Base-by-base conservation (phyloP, 1,140 invertebrate genomes). In the Araneus ventricosus region DNA sequence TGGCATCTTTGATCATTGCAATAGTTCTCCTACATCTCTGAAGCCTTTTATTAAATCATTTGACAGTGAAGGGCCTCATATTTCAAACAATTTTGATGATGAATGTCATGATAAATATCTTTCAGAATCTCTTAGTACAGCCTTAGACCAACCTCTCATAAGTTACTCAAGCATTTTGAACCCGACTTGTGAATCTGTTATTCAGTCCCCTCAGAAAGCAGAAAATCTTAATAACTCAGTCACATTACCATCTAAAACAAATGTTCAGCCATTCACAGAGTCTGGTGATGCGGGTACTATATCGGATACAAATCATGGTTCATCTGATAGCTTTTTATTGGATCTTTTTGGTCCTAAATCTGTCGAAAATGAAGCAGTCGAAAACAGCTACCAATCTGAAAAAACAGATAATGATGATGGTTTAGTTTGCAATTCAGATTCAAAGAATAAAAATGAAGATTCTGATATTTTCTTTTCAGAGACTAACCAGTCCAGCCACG, bases 331-430 rank as follows among this genome's bases (percentile, higher is more conserved):
- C 61, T 93, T 93, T 80, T 22, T 93, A n/a, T 37, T 88, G 4
- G 91, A 93, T 37, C 61, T 93, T 2, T 93, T 93, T 88, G 82
- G 59, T 17, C 67, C 91, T 10, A 93, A 88, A 87, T 86, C 41
- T 27, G 67, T 75, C 27, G 90, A 92, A 86, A 85, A 67, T 86
- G 52, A 85, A 67, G 6, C n/a, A 84, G 70, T 27, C 41, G 37
- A 70, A 4, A 91, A 52, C 63, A 6, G 17, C 59, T 45, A 59
- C 22, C 8, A 22, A 22, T 45, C 89, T 34, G 41, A 80, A n/a
- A 90, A 79, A 61, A 41, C 30, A 37, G 80, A 90, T 34, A 57
- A n/a, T 90, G 41, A 80, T 52, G 45, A 90, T 52, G 39, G 27
- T 37, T 70, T 85, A 34, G 24, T 63, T 4, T 30, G 8, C 57